These are phyloP conservation scores for Hozukius guyotensis DNA, from an alignment of 2,797 vertebrate species.

Conservation along the genomic window DNA sequence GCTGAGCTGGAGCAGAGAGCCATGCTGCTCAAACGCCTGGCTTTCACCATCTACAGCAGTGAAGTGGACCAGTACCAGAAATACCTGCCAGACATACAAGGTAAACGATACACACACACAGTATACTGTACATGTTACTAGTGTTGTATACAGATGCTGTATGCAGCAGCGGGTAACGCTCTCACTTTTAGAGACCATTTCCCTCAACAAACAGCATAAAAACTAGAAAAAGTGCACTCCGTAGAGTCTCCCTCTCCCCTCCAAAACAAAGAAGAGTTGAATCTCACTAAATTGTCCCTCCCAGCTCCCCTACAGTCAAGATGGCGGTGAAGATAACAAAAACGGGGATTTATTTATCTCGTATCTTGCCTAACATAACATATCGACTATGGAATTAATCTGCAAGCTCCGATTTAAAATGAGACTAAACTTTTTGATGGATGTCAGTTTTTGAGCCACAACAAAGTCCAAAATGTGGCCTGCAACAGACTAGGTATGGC, in stretches of 20 bases:
- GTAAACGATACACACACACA: slow-evolving; percentile 65
- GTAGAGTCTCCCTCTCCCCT: too few species aligned
- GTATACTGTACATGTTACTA: not conserved
- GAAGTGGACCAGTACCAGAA: slow-evolving; percentile 99
- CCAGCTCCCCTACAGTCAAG: too few species aligned
- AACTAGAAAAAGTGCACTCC: too few species aligned
- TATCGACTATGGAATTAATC: too few species aligned
- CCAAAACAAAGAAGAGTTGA: too few species aligned
- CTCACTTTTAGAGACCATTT: too few species aligned
- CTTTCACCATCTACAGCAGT: slow-evolving; percentile 98
- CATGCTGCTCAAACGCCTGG: slow-evolving; percentile 96
- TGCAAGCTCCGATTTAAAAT: not conserved
- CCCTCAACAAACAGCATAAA: not conserved
- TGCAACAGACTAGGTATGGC: not conserved
- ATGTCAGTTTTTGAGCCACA: too few species aligned
- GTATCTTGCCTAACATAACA: too few species aligned
- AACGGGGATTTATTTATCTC: too few species aligned
- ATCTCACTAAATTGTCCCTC: too few species aligned
- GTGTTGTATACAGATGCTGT: not conserved
- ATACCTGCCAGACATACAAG: slow-evolving; percentile 98
- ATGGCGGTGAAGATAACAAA: too few species aligned
- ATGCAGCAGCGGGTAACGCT: not conserved
- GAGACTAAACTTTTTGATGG: not conserved
- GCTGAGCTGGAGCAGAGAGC: slow-evolving; percentile 97
- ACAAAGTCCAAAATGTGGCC: too few species aligned